Evolutionary conservation across 2,888 invertebrate genomes (phyloP), one percentile per base, ranked within the genome.

Genomic region (Chrysotoxum bicinctum): DNA sequence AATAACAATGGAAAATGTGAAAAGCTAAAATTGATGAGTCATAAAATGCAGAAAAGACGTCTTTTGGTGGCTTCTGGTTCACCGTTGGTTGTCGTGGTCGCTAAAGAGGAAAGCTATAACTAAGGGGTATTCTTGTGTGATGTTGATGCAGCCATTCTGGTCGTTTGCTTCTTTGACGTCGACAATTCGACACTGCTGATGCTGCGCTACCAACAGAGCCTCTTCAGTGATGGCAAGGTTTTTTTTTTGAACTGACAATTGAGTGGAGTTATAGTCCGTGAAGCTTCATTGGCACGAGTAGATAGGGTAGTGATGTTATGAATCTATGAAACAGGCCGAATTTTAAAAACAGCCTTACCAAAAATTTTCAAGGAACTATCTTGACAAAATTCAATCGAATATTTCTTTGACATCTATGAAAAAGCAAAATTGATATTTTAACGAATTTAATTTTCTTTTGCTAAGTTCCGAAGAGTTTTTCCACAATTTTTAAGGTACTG

Each of bases 1-100:
- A 79, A 84, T 60, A 76, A 84, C 79, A 81, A 81, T 77, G 73
- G 66, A 69, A 81, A 85, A 77, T 76, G 73, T 73, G 54, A 72
- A 83, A 77, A 78, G 73, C 62, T 83, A 56, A 83, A 83, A 83
- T 81, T 84, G 79, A 81, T 73, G 81, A 76, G 50, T 85, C 81
- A 77, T 85, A 85, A 85, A 85, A 85, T 77, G 72, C 81, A 69
- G 66, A 73, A 68, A 85, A 72, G 72, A 75, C 80, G 75, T 72
- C 84, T 80, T 70, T 72, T 66, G 52, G 79, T 84, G 74, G 83
- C 60, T 77, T 48, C 69, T 73, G 62, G 32, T 35, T 56, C 35
- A 35, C 21, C 35, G 12, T 35, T 23, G n/a, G 66, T 64, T 35
- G 64, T 40, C n/a, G 26, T 68, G 60, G 68, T 52, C 35, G 23